Evolutionary conservation across 2,113 vertebrate species (phyloP).

Genomic region (Dipodomys ordii): DNA sequence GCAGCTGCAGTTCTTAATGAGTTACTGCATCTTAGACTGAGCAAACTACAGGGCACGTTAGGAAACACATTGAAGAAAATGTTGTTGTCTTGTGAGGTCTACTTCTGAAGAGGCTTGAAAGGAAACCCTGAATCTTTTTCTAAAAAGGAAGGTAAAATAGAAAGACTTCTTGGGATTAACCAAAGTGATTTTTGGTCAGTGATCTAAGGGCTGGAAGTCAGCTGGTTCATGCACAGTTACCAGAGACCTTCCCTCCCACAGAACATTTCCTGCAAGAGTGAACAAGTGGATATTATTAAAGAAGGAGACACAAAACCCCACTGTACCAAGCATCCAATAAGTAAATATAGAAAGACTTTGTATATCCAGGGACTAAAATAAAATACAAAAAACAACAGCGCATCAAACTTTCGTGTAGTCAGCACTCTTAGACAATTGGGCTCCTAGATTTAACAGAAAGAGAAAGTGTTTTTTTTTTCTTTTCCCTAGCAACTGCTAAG

Average conservation of each 20-base stretch:
- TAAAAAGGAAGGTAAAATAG: conserved; percentile 20
- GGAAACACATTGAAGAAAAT: conserved; percentile 1
- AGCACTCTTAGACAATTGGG: neutral
- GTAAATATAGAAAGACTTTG: neutral
- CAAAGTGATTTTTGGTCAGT: neutral
- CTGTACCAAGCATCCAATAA: neutral
- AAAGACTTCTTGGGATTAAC: conserved; percentile 36
- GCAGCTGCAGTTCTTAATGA: conserved; percentile 38
- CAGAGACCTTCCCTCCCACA: neutral
- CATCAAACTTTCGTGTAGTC: neutral
- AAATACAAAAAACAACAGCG: neutral
- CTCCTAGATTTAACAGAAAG: neutral
- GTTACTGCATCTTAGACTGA: neutral
- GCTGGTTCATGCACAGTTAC: neutral
- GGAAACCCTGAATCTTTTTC: neutral
- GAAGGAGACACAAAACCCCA: too few species aligned
- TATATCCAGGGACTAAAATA: too few species aligned
- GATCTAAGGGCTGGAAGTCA: neutral
- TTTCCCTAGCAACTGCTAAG: too few species aligned
- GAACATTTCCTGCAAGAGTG: neutral
- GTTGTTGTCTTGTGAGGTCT: neutral
- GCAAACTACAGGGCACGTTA: neutral
- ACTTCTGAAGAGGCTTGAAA: conserved; percentile 40
- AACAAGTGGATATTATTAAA: neutral
- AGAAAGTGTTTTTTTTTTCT: neutral